phyloP scores from a whole-genome alignment of 2,888 invertebrate genomes.

The Latheticus oryzae region DNA sequence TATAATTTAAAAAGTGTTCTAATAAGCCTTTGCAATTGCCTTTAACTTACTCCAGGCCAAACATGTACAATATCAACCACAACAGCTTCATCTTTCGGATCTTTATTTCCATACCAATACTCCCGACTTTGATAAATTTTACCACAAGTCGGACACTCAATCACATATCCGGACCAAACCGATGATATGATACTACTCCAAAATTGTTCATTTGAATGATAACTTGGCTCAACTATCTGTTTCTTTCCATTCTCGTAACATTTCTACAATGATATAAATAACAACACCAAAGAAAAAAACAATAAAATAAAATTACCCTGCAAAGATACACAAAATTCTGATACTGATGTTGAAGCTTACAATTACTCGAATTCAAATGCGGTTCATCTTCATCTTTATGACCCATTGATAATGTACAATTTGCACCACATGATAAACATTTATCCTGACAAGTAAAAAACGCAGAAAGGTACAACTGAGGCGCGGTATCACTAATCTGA shows the following conservation, averaged over 20 bases:
- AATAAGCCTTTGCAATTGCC: slow-evolving; percentile 45
- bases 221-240: slow-evolving; percentile 70
- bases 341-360: slow-evolving; percentile 79
- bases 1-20: slow-evolving; percentile 48
- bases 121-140: slow-evolving; percentile 79
- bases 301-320: slow-evolving; percentile 67
- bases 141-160: slow-evolving; percentile 81
- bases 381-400: slow-evolving; percentile 73
- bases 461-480: slow-evolving; percentile 79
- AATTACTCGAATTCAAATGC: slow-evolving; percentile 67
- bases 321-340: slow-evolving; percentile 77
- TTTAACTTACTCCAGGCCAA: slow-evolving; percentile 72
- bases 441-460: slow-evolving; percentile 81
- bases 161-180: slow-evolving; percentile 82
- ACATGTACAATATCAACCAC: slow-evolving; percentile 76
- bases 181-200: slow-evolving; percentile 80
- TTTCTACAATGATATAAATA: slow-evolving; percentile 52
- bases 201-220: slow-evolving; percentile 66
- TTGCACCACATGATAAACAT: slow-evolving; percentile 76
- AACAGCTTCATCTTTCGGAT: slow-evolving; percentile 77
- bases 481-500: slow-evolving; percentile 71
- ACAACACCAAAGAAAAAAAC: not conserved
- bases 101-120: slow-evolving; percentile 84
- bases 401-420: slow-evolving; percentile 76
- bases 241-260: slow-evolving; percentile 66